phyloP scores from a whole-genome alignment of 2,113 vertebrate species.

The Neodon shergylaensis region DNA sequence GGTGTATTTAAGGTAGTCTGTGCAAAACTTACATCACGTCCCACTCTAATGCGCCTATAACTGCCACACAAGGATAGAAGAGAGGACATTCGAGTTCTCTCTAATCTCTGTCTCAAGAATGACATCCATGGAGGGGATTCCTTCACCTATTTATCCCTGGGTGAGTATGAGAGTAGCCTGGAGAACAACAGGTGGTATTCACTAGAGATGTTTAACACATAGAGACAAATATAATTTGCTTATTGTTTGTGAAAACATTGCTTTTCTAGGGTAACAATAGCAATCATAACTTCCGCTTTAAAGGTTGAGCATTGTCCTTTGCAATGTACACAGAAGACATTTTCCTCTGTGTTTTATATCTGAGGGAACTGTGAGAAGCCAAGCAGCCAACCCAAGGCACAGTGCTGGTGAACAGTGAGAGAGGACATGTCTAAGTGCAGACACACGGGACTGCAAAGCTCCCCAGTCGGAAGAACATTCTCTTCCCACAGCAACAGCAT shows the following conservation, averaged over 20 bases:
- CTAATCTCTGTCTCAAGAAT: constrained; percentile 22
- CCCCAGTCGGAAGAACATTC: background rate
- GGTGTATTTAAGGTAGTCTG: constrained; percentile 70
- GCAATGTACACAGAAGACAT: background rate
- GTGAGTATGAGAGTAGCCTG: background rate
- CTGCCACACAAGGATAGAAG: constrained; percentile 56
- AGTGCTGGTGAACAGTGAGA: constrained; percentile 2
- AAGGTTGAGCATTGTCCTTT: background rate
- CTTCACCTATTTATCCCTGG: background rate
- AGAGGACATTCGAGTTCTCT: constrained; percentile 2
- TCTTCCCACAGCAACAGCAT: background rate
- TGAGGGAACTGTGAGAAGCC: background rate
- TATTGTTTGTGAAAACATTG: background rate
- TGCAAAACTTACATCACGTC: constrained; percentile 55
- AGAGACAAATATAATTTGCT: constrained; percentile 35
- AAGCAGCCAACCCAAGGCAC: background rate
- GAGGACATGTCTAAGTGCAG: background rate
- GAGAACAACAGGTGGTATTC: background rate
- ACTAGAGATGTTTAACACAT: constrained; percentile 28
- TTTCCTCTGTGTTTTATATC: background rate
- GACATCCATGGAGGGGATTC: background rate
- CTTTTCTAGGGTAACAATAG: background rate
- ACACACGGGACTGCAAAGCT: background rate
- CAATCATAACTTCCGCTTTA: background rate
- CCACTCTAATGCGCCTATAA: constrained; percentile 50